Evolutionary conservation across 2,888 invertebrate genomes (phyloP).

Genomic region (Osmoderma eremita): DNA sequence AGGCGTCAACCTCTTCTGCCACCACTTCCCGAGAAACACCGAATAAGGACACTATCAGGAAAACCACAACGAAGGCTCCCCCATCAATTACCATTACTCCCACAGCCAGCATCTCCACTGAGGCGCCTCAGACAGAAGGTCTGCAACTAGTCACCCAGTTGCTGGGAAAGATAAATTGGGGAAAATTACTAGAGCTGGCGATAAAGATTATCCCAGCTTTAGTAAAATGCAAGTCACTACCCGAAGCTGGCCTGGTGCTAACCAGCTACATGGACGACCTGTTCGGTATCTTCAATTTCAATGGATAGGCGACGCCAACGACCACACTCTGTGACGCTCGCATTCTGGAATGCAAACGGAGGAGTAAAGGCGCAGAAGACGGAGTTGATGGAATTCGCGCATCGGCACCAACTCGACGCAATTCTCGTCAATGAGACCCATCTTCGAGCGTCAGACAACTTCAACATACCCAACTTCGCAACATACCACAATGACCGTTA

Average conservation of each 20-base stretch:
- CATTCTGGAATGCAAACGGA: constrained; percentile 10
- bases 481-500: constrained; percentile 37
- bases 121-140: no score
- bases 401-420: constrained; percentile 38
- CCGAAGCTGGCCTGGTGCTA: constrained; percentile 3
- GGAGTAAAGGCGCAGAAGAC: not conserved
- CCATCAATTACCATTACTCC: no score
- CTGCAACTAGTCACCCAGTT: no score
- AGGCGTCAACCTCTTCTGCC: no score
- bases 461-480: constrained; percentile 38
- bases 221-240: not conserved
- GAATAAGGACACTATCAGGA: no score
- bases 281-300: not conserved
- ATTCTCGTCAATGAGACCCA: constrained; percentile 41
- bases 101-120: no score
- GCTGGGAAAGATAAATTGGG: not conserved
- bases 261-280: not conserved
- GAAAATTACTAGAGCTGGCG: not conserved
- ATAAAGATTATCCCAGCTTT: not conserved
- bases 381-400: constrained; percentile 27
- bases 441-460: constrained; percentile 29
- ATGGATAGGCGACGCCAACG: constrained; percentile 17
- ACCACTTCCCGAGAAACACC: no score
- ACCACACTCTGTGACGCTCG: not conserved
- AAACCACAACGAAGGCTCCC: no score